A percentile compares a stretch with the other conserved stretches of the same genome.
Conservation (phyloP, 2,113 vertebrate species). For the Rhinopomastus cyanomelas region DNA sequence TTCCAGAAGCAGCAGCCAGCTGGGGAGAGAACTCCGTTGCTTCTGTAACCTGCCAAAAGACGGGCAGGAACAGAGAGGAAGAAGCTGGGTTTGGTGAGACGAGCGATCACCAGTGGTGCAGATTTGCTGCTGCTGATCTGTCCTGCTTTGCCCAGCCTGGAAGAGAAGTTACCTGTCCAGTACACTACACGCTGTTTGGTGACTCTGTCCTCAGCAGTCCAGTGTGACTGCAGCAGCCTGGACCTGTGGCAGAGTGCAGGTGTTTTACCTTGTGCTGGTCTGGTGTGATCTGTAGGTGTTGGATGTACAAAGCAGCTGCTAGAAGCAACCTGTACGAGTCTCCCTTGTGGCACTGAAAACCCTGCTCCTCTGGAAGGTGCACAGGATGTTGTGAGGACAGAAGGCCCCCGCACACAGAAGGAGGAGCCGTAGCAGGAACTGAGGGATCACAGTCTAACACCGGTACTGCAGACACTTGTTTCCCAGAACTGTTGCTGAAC, state of each 20-base stretch:
- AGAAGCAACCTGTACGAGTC: background rate
- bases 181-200: background rate
- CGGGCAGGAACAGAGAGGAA: background rate
- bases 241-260: background rate
- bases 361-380: background rate
- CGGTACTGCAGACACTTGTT: background rate
- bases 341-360: background rate
- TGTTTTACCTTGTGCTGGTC: background rate
- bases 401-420: background rate
- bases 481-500: background rate
- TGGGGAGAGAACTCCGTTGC: conserved; percentile 89
- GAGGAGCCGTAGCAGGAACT: background rate
- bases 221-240: background rate
- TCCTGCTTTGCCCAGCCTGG: background rate
- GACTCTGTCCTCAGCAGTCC: background rate
- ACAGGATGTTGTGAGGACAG: background rate
- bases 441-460: background rate
- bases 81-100: background rate
- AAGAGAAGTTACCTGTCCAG: background rate
- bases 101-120: background rate
- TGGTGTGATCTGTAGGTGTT: background rate
- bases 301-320: background rate
- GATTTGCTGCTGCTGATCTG: background rate
- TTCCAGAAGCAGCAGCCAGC: conserved; percentile 74
- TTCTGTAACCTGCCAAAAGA: conserved; percentile 73